Evolutionary conservation across 2,113 vertebrate species (phyloP), one percentile per base, ranked within the genome.

Genomic region (Corydoras sp.): DNA sequence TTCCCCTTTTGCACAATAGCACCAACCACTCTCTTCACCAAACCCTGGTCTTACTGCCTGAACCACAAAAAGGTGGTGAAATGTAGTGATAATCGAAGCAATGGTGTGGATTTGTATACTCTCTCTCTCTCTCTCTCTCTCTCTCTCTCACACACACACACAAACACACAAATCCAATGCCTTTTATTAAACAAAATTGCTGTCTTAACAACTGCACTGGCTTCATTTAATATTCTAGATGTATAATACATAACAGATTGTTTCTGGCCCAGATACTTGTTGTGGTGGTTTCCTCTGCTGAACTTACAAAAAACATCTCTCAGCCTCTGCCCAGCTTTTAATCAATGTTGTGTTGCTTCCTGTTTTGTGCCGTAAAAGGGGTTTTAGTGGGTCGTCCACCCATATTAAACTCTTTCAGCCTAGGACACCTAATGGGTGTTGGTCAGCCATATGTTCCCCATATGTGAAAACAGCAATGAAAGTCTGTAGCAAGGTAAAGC

Each of bases 371-470:
- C 35, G 61, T 60, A 31, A 69, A 79, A 65, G 3, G 43, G 14
- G 31, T 62, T 76, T 76, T 65, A 70, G 62, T 62, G 50, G 15
- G n/a, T 50, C 24, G 30, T 73, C 58, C 50, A 55, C 9, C 49
- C 15, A 56, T 29, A 67, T 56, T 67, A 67, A 66, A 73, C 43
- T 31, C 51, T 58, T 69, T 58, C 49, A 56, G 15, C 29, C 51
- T 29, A 50, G 48, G 29, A 73, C 48, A 66, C 29, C 65, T 73
- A 69, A 31, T 68, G 54, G 13, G 59, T 24, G 29, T 50, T 66
- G 73, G 51, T 56, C 68, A 53, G 11, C 61, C 66, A 76, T 69
- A 70, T 79, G 74, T 48, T 70, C 12, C 13, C 65, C 77, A 76
- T 62, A 70, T 79, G 77, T 69, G 53, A 11, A 66, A 62, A 58